Conservation (phyloP, 2,113 vertebrate species). For the Zeus faber region DNA sequence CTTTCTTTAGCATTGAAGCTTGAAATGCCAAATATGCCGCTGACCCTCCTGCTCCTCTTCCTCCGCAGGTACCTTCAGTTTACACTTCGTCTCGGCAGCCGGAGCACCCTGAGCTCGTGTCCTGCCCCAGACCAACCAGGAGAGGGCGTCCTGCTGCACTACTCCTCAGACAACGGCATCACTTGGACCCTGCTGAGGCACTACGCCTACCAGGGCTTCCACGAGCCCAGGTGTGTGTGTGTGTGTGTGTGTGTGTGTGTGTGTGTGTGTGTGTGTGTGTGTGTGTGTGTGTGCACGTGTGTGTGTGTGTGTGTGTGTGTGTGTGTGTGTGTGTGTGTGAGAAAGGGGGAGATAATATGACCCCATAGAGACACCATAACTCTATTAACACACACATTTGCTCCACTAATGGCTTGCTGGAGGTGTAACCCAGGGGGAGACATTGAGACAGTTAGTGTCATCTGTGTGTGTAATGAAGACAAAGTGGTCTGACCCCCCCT, state of each 20-base stretch:
- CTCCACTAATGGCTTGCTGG: conserved; percentile 25
- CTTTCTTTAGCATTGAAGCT: background rate
- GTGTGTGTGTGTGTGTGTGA: conserved; percentile 1
- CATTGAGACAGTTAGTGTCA: conserved; percentile 36
- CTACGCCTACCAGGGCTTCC: conserved; percentile 93
- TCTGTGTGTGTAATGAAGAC: conserved; percentile 52
- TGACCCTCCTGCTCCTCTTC: background rate
- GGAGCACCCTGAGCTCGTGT: conserved; percentile 92
- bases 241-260: conserved; percentile 5
- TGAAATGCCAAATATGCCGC: too few species aligned
- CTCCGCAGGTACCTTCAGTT: conserved; percentile 91
- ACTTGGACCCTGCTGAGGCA: conserved; percentile 96
- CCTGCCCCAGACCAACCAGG: conserved; percentile 92
- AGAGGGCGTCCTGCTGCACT: conserved; percentile 94
- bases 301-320: background rate
- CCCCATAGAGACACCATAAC: conserved; percentile 19
- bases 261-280: background rate
- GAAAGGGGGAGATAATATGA: too few species aligned
- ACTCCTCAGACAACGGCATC: conserved; percentile 94
- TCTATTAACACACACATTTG: conserved; percentile 32
- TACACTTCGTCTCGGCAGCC: conserved; percentile 90
- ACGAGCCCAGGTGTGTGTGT: conserved; percentile 88
- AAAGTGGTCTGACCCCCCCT: too few species aligned
- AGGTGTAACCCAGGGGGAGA: conserved; percentile 33
- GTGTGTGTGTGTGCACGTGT: background rate